Evolutionary conservation across 2,888 invertebrate species (phyloP).

Genomic region (Oligia latruncula): DNA sequence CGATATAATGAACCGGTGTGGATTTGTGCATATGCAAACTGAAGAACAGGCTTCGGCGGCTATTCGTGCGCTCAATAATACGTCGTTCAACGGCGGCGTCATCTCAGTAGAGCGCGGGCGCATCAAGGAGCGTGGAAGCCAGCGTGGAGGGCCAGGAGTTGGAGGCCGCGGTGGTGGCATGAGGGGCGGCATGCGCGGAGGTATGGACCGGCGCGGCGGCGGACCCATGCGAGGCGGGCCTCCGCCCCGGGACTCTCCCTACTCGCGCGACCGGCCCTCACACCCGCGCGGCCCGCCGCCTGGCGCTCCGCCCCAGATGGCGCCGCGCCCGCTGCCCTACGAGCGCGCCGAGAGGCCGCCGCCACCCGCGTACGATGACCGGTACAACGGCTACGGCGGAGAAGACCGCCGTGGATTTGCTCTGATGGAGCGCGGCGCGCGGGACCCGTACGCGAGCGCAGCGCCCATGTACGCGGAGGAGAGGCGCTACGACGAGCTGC

Average conservation of each 20-base stretch:
- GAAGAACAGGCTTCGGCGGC: slow-evolving; percentile 95
- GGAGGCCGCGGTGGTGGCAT: slow-evolving; percentile 79
- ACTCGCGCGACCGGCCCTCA: slow-evolving; percentile 78
- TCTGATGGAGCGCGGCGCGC: slow-evolving; percentile 81
- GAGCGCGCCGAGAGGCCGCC: slow-evolving; percentile 80
- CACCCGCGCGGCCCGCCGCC: slow-evolving; percentile 79
- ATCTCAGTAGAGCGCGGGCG: slow-evolving; percentile 96
- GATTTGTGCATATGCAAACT: slow-evolving; percentile 97
- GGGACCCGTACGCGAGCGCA: slow-evolving; percentile 83
- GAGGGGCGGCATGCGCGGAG: slow-evolving; percentile 87
- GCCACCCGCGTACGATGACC: slow-evolving; percentile 80
- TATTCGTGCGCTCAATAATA: slow-evolving; percentile 94
- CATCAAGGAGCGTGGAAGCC: slow-evolving; percentile 92
- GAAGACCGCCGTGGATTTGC: slow-evolving; percentile 87
- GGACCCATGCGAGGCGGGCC: slow-evolving; percentile 77
- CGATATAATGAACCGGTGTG: slow-evolving; percentile 98
- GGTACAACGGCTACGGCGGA: slow-evolving; percentile 85
- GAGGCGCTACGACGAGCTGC: slow-evolving; percentile 69
- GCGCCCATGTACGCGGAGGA: slow-evolving; percentile 71
- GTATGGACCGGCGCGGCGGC: slow-evolving; percentile 81
- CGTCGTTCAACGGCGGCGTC: slow-evolving; percentile 95
- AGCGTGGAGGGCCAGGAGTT: slow-evolving; percentile 87
- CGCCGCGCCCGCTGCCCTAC: slow-evolving; percentile 72
- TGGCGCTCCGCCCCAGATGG: slow-evolving; percentile 74
- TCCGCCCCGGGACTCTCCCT: slow-evolving; percentile 79